phyloP scores from a whole-genome alignment of 2,888 invertebrate species.

The Drosophila affinis region DNA sequence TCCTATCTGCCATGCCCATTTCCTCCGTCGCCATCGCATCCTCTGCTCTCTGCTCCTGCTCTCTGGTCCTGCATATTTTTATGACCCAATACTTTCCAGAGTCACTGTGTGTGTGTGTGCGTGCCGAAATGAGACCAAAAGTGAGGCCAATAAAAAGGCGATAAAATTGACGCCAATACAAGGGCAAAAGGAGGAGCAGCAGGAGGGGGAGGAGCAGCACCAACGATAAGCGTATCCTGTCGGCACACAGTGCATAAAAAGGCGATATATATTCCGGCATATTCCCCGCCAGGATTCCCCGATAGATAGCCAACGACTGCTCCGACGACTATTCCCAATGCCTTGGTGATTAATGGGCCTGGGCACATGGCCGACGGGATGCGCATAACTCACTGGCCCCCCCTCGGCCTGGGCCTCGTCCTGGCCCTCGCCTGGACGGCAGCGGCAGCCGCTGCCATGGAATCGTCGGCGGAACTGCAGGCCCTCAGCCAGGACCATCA shows the following conservation, averaged over 20 bases:
- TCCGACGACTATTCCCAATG: constrained; percentile 63
- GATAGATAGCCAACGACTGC: constrained; percentile 42
- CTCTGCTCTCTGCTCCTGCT: neutral
- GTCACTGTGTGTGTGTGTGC: constrained; percentile 16
- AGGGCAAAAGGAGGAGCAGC: neutral
- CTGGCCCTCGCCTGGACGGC: constrained; percentile 49
- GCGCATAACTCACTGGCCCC: constrained; percentile 75
- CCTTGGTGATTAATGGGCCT: constrained; percentile 76
- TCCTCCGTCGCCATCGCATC: neutral
- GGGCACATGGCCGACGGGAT: constrained; percentile 76
- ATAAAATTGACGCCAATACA: constrained; percentile 73
- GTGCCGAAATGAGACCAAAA: constrained; percentile 74
- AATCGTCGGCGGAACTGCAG: constrained; percentile 66
- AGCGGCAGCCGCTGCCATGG: constrained; percentile 56
- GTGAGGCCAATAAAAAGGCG: constrained; percentile 80
- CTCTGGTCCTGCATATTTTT: constrained; percentile 63
- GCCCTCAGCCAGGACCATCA: constrained; percentile 20
- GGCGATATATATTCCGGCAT: constrained; percentile 57
- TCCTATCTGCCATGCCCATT: neutral
- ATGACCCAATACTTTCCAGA: constrained; percentile 56
- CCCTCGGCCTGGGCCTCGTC: constrained; percentile 39
- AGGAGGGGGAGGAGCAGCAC: neutral
- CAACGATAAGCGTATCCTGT: constrained; percentile 63
- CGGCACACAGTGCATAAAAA: constrained; percentile 63
- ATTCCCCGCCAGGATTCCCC: neutral